Evolutionary conservation across 2,113 vertebrate species (phyloP).

Genomic region (Ciconia boyciana): DNA sequence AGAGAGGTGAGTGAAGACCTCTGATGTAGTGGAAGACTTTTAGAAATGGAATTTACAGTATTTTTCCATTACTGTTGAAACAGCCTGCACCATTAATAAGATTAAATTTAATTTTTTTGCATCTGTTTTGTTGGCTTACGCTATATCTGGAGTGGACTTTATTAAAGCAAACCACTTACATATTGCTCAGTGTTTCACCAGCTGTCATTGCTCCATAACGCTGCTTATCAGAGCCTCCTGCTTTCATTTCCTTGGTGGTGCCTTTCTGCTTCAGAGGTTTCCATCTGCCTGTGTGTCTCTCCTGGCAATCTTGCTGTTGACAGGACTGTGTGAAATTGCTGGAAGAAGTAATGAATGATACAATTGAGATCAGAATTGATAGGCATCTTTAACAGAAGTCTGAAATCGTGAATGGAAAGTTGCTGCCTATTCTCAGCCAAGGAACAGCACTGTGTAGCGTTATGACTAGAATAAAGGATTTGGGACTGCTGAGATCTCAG

Average conservation of each 20-base stretch:
- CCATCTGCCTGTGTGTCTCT: constrained; percentile 13
- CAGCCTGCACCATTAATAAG: constrained; percentile 18
- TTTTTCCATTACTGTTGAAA: background rate
- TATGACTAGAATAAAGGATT: background rate
- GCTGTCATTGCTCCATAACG: background rate
- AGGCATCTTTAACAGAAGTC: background rate
- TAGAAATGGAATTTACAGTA: background rate
- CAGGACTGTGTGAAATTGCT: background rate
- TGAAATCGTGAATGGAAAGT: background rate
- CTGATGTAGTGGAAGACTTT: background rate
- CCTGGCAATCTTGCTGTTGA: background rate
- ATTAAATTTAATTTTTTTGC: background rate
- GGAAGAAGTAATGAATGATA: background rate
- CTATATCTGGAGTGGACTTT: constrained; percentile 6
- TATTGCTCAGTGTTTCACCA: constrained; percentile 13
- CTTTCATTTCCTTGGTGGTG: constrained; percentile 25
- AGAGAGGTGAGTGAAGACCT: constrained; percentile 30
- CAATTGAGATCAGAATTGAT: background rate
- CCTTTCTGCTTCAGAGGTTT: constrained; percentile 49
- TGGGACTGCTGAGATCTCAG: background rate
- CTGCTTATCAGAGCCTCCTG: constrained; percentile 3
- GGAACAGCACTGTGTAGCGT: background rate
- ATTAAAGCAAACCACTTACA: background rate
- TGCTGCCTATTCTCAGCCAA: background rate
- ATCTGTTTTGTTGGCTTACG: constrained; percentile 53